Conservation (phyloP, 1,140 invertebrate genomes). For the Eubasilissa regina region DNA sequence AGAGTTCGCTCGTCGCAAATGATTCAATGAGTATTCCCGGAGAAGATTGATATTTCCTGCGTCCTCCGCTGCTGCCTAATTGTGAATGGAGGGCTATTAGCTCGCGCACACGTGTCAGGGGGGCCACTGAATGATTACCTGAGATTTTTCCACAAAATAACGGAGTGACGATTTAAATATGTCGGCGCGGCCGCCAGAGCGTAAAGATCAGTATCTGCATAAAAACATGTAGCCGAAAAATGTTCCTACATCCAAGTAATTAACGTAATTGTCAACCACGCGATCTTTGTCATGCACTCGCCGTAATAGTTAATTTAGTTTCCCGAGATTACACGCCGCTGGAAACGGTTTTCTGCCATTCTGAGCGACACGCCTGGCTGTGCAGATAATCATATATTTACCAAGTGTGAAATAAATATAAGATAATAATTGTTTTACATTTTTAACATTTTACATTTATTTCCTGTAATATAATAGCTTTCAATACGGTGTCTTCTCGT, state of each 20-base stretch:
- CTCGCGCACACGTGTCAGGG: neutral
- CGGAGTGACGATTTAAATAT: conserved; percentile 45
- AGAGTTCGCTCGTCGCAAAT: too few relatives aligned
- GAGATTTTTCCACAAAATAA: conserved; percentile 36
- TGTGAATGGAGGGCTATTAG: conserved; percentile 23
- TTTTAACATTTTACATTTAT: conserved; percentile 1
- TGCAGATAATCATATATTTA: conserved; percentile 29
- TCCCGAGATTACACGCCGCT: neutral
- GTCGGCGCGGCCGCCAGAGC: conserved; percentile 21
- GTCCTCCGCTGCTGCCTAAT: neutral
- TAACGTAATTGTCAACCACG: conserved; percentile 39
- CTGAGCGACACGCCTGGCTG: conserved; percentile 21
- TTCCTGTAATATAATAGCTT: neutral
- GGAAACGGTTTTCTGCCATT: neutral
- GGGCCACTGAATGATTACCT: conserved; percentile 31
- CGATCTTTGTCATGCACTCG: conserved; percentile 14
- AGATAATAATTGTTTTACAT: neutral
- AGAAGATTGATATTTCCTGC: neutral
- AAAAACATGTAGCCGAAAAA: conserved; percentile 35
- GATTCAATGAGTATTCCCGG: neutral
- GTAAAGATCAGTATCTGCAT: conserved; percentile 24
- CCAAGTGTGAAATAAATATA: conserved; percentile 20
- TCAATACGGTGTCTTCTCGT: too few relatives aligned
- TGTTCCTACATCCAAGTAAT: conserved; percentile 40
- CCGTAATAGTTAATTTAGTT: conserved; percentile 1